Conservation (phyloP, 2,888 invertebrate species). For the Harpalus rufipes region DNA sequence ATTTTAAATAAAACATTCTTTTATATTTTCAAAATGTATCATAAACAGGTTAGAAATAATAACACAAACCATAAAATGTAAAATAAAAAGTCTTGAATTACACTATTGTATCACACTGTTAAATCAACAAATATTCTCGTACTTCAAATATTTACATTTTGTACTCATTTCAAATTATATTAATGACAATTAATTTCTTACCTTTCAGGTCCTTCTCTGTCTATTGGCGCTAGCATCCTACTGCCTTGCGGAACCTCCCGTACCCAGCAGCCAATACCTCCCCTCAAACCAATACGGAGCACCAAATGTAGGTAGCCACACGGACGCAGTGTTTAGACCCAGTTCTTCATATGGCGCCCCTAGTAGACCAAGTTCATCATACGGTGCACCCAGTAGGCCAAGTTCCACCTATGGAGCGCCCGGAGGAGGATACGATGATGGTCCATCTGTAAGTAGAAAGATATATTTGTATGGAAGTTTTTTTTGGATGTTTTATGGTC, state of each 20-base stretch:
- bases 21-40: too few relatives aligned
- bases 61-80: too few relatives aligned
- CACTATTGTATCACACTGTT: too few relatives aligned
- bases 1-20: too few relatives aligned
- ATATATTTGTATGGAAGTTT: too few relatives aligned
- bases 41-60: too few relatives aligned
- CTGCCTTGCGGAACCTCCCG: conserved; percentile 75
- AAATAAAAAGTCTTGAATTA: too few relatives aligned
- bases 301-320: conserved; percentile 69
- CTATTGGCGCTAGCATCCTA: conserved; percentile 71
- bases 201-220: conserved; percentile 71
- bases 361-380: conserved; percentile 71
- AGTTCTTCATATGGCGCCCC: conserved; percentile 72
- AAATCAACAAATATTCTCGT: too few relatives aligned
- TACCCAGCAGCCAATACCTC: conserved; percentile 74
- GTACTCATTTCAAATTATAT: too few relatives aligned
- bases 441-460: conserved; percentile 73
- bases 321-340: conserved; percentile 71
- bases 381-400: conserved; percentile 71
- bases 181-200: background rate
- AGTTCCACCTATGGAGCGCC: conserved; percentile 70
- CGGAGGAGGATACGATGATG: conserved; percentile 72
- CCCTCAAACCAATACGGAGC: conserved; percentile 73
- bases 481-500: too few relatives aligned
- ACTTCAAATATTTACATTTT: too few relatives aligned